Evolutionary conservation across 2,888 invertebrate genomes (phyloP), one percentile per base, ranked within the genome.

Genomic region (Dione vanillae): DNA sequence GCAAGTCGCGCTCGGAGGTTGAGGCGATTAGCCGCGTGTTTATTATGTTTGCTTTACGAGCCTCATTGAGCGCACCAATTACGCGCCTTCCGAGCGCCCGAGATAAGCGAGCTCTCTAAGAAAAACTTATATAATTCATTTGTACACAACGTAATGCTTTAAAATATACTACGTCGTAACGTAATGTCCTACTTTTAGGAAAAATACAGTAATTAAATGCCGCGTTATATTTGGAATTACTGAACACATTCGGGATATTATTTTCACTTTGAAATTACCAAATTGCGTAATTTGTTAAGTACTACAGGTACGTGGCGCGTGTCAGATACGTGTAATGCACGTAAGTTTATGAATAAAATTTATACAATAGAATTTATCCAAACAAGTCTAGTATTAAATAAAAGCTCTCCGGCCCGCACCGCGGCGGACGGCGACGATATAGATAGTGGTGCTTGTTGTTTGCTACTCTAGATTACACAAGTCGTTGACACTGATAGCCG

Each of bases 401-500:
- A 35, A 43, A 27, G 16, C 47, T n/a, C 27, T 2, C 27, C 27
- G 27, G 27, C 2, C 27, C n/a, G n/a, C 49, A 19, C 6, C 27
- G 52, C n/a, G 14, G 35, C n/a, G 27, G 35, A 35, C 54, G n/a
- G 5, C 47, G 47, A 35, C 61, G 43, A 27, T 51, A 49, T 27
- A 45, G 49, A 59, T 59, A 67, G 27, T 20, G 51, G 1, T 16
- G 14, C n/a, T 12, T 14, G n/a, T 61, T 12, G 20, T 9, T 35
- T 20, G 9, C 41, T 51, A 19, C 19, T 49, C 37, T 49, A 68
- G 67, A 68, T 68, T 68, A 61, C 52, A n/a, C 49, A 43, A 68
- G 62, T 62, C 69, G 64, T 69, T 69, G 69, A 68, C 69, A 69
- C 69, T 47, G 62, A 62, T 64, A 54, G 47, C 52, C 35, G 49